Conservation (phyloP, 1,140 invertebrate genomes). For the Holcopasites calliopsidis region DNA sequence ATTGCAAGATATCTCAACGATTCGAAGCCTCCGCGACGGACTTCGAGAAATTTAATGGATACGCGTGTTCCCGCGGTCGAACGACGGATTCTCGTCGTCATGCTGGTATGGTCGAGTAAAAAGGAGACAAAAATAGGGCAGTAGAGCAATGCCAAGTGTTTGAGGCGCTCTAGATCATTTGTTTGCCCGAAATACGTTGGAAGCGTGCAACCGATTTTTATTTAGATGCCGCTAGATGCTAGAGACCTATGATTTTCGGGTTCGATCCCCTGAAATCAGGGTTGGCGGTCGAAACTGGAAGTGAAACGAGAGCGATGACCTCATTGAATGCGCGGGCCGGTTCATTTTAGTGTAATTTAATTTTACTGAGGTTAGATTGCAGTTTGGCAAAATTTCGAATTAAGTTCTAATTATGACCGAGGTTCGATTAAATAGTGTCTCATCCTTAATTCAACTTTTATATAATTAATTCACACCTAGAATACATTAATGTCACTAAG, state of each 20-base stretch:
- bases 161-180: slow-evolving; percentile 42
- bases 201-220: slow-evolving; percentile 19
- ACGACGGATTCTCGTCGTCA: background rate
- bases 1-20: slow-evolving; percentile 22
- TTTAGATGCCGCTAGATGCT: background rate
- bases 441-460: background rate
- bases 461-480: too few species aligned
- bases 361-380: too few species aligned
- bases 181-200: slow-evolving; percentile 39
- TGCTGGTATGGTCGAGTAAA: slow-evolving; percentile 10
- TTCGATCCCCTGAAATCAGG: background rate
- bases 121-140: slow-evolving; percentile 54
- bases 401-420: too few species aligned
- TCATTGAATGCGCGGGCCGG: too few species aligned
- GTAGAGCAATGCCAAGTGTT: slow-evolving; percentile 54
- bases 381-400: too few species aligned
- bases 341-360: too few species aligned
- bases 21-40: slow-evolving; percentile 9
- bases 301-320: too few species aligned
- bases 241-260: background rate
- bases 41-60: slow-evolving; percentile 27
- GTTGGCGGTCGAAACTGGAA: too few species aligned
- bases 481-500: background rate
- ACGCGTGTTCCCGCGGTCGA: slow-evolving; percentile 1
- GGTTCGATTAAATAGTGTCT: too few species aligned